Percentiles rank a stretch among this genome's conserved stretches.
phyloP scores from a whole-genome alignment of 2,113 vertebrate genomes.

The Protobothrops flavoviridis region DNA sequence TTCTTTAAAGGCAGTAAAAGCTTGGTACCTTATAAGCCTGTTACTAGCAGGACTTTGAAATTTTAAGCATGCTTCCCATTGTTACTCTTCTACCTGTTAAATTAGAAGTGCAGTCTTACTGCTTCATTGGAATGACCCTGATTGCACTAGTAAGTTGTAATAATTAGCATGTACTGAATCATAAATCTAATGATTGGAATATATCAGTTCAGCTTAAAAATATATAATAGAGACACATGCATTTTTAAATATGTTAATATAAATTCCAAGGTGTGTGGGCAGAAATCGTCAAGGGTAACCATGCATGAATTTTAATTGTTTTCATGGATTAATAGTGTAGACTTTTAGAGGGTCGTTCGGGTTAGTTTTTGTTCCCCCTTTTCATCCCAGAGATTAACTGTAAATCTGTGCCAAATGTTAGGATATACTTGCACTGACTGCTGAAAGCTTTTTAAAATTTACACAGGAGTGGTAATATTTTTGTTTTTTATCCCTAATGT shows the following conservation, averaged over 20 bases:
- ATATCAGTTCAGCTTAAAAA: not conserved
- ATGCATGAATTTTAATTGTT: not conserved
- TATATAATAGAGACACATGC: not conserved
- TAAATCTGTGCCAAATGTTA: not conserved
- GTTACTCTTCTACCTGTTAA: not conserved
- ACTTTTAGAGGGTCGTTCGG: not conserved
- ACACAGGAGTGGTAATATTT: not conserved
- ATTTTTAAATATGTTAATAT: not conserved
- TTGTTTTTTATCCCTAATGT: not conserved
- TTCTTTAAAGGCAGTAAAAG: not conserved
- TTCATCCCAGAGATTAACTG: not conserved
- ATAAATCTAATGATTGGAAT: not conserved
- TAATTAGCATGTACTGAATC: not conserved
- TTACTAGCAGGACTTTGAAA: not conserved
- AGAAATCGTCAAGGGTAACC: not conserved
- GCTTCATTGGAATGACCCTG: not conserved
- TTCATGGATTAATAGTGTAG: not conserved
- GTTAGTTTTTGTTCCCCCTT: not conserved
- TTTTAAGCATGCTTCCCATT: not conserved
- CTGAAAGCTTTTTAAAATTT: not conserved
- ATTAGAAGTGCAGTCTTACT: not conserved
- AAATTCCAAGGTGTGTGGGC: not conserved
- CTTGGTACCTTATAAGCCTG: not conserved
- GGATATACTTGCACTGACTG: not conserved
- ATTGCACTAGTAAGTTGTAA: not conserved